phyloP scores from a whole-genome alignment of 2,113 vertebrate genomes.

The Zosterops lateralis region DNA sequence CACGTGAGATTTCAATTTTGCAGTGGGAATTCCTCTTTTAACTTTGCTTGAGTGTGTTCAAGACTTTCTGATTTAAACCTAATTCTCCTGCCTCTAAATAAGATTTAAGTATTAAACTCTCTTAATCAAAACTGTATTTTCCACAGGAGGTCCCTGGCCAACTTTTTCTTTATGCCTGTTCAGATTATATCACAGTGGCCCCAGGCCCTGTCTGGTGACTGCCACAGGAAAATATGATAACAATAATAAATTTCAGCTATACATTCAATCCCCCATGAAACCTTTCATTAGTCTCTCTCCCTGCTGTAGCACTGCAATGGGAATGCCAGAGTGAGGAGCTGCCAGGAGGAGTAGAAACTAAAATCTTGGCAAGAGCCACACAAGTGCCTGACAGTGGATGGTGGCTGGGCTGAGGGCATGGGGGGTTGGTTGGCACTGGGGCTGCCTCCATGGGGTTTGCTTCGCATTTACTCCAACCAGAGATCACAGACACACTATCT shows the following conservation, averaged over 20 bases:
- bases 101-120: background rate
- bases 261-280: background rate
- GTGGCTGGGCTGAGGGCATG: background rate
- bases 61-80: background rate
- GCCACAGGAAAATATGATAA: background rate
- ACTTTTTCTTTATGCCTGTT: background rate
- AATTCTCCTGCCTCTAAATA: background rate
- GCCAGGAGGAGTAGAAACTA: background rate
- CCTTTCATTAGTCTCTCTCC: background rate
- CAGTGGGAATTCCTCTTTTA: background rate
- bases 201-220: background rate
- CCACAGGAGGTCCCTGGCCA: background rate
- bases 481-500: background rate
- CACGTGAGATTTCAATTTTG: background rate
- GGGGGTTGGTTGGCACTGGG: background rate
- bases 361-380: background rate
- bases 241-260: background rate
- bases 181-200: background rate
- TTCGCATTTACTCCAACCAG: background rate
- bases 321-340: background rate
- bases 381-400: background rate
- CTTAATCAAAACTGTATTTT: slow-evolving; percentile 7
- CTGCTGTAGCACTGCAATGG: background rate
- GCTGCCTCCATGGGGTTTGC: background rate
- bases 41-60: background rate